Evolutionary conservation across 2,113 vertebrate genomes (phyloP), one percentile per base, ranked within the genome.

Genomic region (Platysternon megacephalum): DNA sequence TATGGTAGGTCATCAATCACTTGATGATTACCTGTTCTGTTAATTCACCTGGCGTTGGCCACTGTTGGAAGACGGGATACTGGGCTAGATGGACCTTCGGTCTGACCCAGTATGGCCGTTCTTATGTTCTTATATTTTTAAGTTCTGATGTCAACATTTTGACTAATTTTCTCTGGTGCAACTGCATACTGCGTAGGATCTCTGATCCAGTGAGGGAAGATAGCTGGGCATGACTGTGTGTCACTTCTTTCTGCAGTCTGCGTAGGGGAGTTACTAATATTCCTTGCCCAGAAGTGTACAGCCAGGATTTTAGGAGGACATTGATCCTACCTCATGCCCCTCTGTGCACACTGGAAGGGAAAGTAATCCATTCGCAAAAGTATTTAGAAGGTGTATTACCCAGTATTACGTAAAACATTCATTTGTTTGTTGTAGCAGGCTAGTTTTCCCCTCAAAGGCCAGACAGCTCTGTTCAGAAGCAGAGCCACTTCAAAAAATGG

Each of bases 151-250:
- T 29, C 58, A 49, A 49, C 49, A 39, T 48, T 91, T 85, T 55
- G 49, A 26, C n/a, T 61, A 42, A 24, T 16, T 74, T 65, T 82
- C 10, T 65, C 17, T 22, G 21, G 5, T 35, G 35, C 9, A 22
- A n/a, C 35, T 72, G 65, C 65, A 17, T 39, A 12, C 11, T 28
- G 1, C 11, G 0, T 61, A 0, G 0, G 58, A 7, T 28, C 49
- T 3, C 2, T 39, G 9, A 16, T 83, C 24, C 8, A 9, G 1
- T 7, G 4, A 21, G n/a, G 42, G 39, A 83, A 28, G 19, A 42
- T 46, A 55, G 1, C 11, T 78, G 84, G 3, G n/a, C 79, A 0
- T 61, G 21, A 56, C 32, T 56, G 53, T 79, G 19, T 78, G 52
- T 46, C 85, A 74, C 24, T 87, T 0, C 74, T 48, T 1, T 0